Evolutionary conservation across 2,888 invertebrate genomes (phyloP).

Genomic region (Elegia similella): DNA sequence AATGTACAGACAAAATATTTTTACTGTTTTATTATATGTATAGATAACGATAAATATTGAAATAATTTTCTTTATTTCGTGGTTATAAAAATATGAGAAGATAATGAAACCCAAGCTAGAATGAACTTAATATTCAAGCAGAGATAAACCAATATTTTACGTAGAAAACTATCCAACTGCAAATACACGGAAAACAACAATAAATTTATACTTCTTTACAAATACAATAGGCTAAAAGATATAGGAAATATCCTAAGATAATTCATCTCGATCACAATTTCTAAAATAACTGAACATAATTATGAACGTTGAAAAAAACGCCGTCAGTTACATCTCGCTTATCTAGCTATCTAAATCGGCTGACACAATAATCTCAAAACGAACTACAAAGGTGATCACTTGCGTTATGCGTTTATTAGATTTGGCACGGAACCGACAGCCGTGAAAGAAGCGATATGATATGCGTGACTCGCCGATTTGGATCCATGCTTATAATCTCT

Average conservation of each 20-base stretch:
- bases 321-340: conserved; percentile 5
- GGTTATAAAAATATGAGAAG: too few relatives aligned
- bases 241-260: neutral
- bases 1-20: too few relatives aligned
- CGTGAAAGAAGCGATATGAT: conserved; percentile 50
- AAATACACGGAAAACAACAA: too few relatives aligned
- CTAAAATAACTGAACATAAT: conserved; percentile 5
- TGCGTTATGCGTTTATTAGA: conserved; percentile 59
- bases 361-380: conserved; percentile 59
- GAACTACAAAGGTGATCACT: conserved; percentile 42
- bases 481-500: conserved; percentile 48
- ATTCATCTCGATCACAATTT: neutral
- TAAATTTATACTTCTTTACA: too few relatives aligned
- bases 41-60: too few relatives aligned
- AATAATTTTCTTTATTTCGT: too few relatives aligned
- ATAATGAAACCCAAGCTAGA: too few relatives aligned
- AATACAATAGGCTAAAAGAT: neutral
- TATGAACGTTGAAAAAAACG: neutral
- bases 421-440: conserved; percentile 51
- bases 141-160: too few relatives aligned
- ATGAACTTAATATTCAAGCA: too few relatives aligned
- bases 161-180: too few relatives aligned
- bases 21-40: too few relatives aligned
- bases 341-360: conserved; percentile 19
- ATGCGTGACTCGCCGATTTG: conserved; percentile 61